phyloP scores from a whole-genome alignment of 2,888 invertebrate species.

The Dioctria rufipes region DNA sequence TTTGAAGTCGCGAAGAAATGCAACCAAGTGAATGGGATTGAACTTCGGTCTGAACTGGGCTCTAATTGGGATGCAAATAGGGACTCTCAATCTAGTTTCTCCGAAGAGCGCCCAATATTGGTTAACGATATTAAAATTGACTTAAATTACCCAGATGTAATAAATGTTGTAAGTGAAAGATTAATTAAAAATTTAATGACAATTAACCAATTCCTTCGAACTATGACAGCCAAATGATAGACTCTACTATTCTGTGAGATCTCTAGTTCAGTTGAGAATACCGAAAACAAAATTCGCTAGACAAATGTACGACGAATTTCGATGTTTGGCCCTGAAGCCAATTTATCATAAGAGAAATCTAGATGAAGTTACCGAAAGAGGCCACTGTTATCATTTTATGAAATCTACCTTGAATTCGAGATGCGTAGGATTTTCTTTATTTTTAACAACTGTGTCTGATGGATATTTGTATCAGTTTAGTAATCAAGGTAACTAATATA shows the following conservation, averaged over 20 bases:
- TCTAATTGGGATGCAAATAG: conserved; percentile 54
- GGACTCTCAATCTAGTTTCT: conserved; percentile 20
- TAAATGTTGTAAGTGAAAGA: conserved; percentile 35
- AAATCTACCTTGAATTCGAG: conserved; percentile 74
- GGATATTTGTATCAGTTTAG: conserved; percentile 82
- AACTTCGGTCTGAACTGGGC: conserved; percentile 39
- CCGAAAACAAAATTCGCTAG: not conserved
- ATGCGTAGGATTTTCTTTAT: conserved; percentile 76
- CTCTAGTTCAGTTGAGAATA: conserved; percentile 50
- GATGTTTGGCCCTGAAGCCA: conserved; percentile 69
- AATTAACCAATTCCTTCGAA: not conserved
- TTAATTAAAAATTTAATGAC: not conserved
- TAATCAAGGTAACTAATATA: conserved; percentile 67
- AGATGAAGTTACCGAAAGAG: conserved; percentile 60
- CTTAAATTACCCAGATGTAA: conserved; percentile 44
- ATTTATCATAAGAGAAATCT: conserved; percentile 66
- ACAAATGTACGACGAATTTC: conserved; percentile 65
- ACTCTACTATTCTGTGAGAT: conserved; percentile 51
- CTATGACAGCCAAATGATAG: conserved; percentile 45
- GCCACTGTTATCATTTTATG: conserved; percentile 62
- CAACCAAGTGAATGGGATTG: conserved; percentile 53
- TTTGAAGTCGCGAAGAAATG: conserved; percentile 57
- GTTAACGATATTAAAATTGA: conserved; percentile 57
- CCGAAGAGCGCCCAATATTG: conserved; percentile 56
- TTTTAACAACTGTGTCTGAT: conserved; percentile 78